These are phyloP conservation scores for Sebastiscus tertius DNA, from an alignment of 2,797 vertebrate genomes.

Conservation along the genomic window DNA sequence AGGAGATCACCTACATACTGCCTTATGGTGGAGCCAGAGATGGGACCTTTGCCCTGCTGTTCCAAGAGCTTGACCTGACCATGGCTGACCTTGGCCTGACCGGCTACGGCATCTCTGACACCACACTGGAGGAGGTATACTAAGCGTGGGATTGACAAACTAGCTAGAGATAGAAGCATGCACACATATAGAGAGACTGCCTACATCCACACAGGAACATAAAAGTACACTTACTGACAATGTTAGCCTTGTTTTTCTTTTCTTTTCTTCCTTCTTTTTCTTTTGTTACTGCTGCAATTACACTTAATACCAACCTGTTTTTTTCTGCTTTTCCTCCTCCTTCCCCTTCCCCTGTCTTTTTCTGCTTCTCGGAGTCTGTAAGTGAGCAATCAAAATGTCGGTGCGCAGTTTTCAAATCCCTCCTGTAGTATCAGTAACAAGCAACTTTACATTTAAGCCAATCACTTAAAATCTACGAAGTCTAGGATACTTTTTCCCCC, in stretches of 20 bases:
- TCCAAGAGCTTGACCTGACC: slow-evolving; percentile 92
- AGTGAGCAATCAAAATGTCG: neutral
- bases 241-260: neutral
- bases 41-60: slow-evolving; percentile 92
- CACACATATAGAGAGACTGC: neutral
- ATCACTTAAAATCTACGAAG: neutral
- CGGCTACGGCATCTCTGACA: slow-evolving; percentile 97
- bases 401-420: neutral
- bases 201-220: neutral
- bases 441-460: neutral
- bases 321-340: neutral
- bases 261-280: neutral
- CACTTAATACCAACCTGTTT: neutral
- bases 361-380: neutral
- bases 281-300: neutral
- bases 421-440: neutral
- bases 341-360: neutral
- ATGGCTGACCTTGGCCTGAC: slow-evolving; percentile 90
- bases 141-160: slow-evolving; percentile 14
- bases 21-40: slow-evolving; percentile 92
- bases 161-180: neutral
- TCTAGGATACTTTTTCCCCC: neutral
- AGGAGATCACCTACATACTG: slow-evolving; percentile 94
- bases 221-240: neutral
- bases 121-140: slow-evolving; percentile 94